Base-by-base conservation (phyloP, 2,888 invertebrate species). In the Tipula unca region DNA sequence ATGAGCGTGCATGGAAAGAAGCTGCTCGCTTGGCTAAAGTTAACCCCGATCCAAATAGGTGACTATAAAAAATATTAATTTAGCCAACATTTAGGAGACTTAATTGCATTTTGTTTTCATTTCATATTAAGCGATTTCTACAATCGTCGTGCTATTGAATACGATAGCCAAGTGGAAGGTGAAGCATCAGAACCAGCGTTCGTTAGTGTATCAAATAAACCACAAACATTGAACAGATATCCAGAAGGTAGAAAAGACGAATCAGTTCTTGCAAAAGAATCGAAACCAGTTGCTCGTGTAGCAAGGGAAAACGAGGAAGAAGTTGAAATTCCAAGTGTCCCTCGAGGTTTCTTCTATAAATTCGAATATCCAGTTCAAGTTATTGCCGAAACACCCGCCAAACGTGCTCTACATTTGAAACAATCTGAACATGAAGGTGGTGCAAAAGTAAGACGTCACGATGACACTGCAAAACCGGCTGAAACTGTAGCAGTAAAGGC, bases 271-370 rank as follows among this genome's bases (percentile, higher is more conserved):
- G 48, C 48, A 29, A 14, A 29, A 0, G 35, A 14, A 1, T 1
- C 29, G 17, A 85, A 32, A 29, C 5, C 10, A 29, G 48, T 48
- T 6, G 6, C 10, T 4, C 39, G 29, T 25, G 35, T 85, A 13
- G 39, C 90, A 84, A 86, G 87, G 17, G 89, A 89, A 86, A 87
- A 88, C 2, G 89, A 90, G 87, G 88, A 90, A 39, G 88, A 88
- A 35, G 88, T 91, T 86, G 93, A 92, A 88, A 89, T 89, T 86
- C 90, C 90, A 10, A 92, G 93, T 82, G 93, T 93, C 25, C 94
- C 95, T 85, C 93, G 93, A 88, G 95, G 95, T 85, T 95, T 95
- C 92, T 95, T 94, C 92, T 95, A 95, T 90, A 93, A 92, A 88
- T 94, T 93, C 90, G 92, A 93, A 88, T 95, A 95, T 90, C 94